These are phyloP conservation scores for Acanthornis magna DNA, from an alignment of 2,797 vertebrate genomes.

Conservation along the genomic window DNA sequence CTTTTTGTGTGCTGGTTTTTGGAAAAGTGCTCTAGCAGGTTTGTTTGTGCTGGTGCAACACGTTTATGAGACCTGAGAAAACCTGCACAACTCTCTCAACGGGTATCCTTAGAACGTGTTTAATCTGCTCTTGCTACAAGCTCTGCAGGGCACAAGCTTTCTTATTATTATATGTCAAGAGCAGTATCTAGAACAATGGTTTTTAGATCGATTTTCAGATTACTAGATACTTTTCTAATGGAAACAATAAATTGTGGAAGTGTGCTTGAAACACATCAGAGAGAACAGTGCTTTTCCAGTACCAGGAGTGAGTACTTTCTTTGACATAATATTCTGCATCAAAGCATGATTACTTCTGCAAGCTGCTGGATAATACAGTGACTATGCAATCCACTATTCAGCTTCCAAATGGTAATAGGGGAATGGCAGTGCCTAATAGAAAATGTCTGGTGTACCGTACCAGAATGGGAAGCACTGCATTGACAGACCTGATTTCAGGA, in stretches of 20 bases:
- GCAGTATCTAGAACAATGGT: not conserved
- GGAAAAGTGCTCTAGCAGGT: constrained; percentile 30
- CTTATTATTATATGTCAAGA: not conserved
- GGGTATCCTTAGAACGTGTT: not conserved
- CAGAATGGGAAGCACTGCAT: not conserved
- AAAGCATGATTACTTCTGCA: not conserved
- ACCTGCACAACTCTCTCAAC: not conserved
- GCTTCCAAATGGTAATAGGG: not conserved
- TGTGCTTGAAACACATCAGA: not conserved
- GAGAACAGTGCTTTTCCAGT: not conserved
- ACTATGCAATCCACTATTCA: not conserved
- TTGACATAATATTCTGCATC: not conserved
- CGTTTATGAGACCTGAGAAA: not conserved
- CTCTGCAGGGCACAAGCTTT: constrained; percentile 10
- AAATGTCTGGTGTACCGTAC: not conserved
- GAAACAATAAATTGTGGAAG: not conserved
- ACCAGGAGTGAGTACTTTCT: not conserved
- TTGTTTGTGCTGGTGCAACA: constrained; percentile 23
- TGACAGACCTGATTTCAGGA: not conserved
- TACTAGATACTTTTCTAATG: not conserved
- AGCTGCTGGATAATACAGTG: not conserved
- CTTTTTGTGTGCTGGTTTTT: not conserved
- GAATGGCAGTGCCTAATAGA: accelerated
- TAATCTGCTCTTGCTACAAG: not conserved
- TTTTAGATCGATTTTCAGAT: constrained; percentile 12